Evolutionary conservation across 2,113 vertebrate species (phyloP), one percentile per base, ranked within the genome.

Genomic region (Pardalotus punctatus): DNA sequence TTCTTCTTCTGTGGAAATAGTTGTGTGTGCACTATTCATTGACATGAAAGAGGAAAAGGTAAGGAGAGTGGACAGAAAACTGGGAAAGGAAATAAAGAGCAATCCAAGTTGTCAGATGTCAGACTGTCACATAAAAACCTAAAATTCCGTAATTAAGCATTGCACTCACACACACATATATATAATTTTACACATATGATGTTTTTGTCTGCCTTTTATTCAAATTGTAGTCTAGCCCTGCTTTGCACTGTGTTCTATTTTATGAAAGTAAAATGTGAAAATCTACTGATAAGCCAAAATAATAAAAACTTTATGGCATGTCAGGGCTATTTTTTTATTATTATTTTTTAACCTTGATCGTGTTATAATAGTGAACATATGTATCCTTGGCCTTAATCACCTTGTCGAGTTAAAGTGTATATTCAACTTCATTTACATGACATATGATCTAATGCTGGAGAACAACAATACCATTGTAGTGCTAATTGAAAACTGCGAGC

Each of bases 381-480:
- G 98, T 97, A 97, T 96, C 96, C 95, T 97, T 98, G 98, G 97
- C 98, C 98, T 97, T 98, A 98, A 97, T 98, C 98, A 97, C 98
- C 98, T 97, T 97, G 98, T 98, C 96, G 93, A 98, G 97, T 98
- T 98, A 97, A 98, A 98, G 97, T 95, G 96, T 98, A 97, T 97
- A 98, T 96, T 98, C 97, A 93, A 96, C 96, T 98, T 98, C 97
- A 98, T 98, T 98, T 98, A 98, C 97, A 97, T 98, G 98, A 98
- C 98, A 98, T 97, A 97, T 94, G 97, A 98, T 98, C 98, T 98
- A 98, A 98, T 98, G 89, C 93, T 76, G 82, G 97, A 97, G 98
- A 98, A 98, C 98, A 98, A 98, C 98, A 98, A 98, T 98, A 66
- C 97, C 90, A 98, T 98, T 98, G 98, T 98, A 86, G 97, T 97